Evolutionary conservation across 2,113 vertebrate species (phyloP), one percentile per base, ranked within the genome.

Genomic region (Gila orcuttii): DNA sequence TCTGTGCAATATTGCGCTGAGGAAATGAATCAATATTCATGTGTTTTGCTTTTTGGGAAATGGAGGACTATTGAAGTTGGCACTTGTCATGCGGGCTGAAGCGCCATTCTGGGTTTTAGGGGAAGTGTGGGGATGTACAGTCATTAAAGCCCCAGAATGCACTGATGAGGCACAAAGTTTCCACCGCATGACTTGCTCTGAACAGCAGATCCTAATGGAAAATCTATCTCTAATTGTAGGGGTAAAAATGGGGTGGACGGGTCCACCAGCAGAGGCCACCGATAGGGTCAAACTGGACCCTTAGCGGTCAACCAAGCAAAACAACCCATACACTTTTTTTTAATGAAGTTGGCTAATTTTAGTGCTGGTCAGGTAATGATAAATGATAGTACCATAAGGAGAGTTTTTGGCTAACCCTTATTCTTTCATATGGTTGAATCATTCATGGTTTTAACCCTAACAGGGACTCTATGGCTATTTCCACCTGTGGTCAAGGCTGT

Each of bases 141-240:
- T 91, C 87, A 85, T 93, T 93, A 93, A 87, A 80, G 86, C 82
- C 39, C 45, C 31, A 52, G 86, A 88, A 90, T 79, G 83, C 85
- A 77, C 73, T 55, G 52, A 86, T 66, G 45, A 78, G 79, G 87
- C 86, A 71, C 88, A 79, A 83, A 71, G 50, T 78, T 71, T 66
- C 62, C 87, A 76, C 85, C 84, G 90, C 87, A 91, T 91, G 89
- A 89, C 85, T 88, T 90, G 76, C 55, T 85, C 85, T 47, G 80
- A 91, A 91, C 90, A 91, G 89, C 86, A 45, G 64, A 74, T 50
- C 36, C 86, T 91, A 91, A 93, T 92, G 87, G 86, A 86, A 92
- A 93, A 89, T 93, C 89, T 82, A 90, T 92, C 90, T 68, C 45
- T 89, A 88, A 90, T 92, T 92, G 89, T 91, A 86, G 57, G 59